Evolutionary conservation across 1,140 invertebrate genomes (phyloP).

Genomic region (Drosophila sp.): DNA sequence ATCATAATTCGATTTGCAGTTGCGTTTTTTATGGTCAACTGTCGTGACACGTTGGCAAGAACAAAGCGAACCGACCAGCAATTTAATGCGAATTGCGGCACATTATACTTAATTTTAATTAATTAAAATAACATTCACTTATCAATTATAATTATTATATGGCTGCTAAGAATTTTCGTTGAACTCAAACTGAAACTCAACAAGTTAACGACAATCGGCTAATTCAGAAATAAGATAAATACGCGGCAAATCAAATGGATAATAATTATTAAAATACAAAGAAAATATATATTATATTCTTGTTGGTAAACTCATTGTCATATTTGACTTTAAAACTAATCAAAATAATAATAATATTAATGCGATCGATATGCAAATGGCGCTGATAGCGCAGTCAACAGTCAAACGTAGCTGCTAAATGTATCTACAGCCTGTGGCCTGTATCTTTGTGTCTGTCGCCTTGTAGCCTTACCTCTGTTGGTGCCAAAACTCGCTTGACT

Average conservation of each 20-base stretch:
- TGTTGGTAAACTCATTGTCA: constrained; percentile 18
- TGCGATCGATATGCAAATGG: constrained; percentile 79
- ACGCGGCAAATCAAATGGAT: constrained; percentile 29
- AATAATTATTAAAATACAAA: constrained; percentile 17
- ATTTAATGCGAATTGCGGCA: constrained; percentile 40
- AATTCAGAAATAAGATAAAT: neutral
- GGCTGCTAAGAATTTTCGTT: neutral
- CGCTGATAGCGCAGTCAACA: constrained; percentile 53
- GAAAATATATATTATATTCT: no score
- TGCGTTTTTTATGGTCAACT: constrained; percentile 30
- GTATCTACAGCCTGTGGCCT: constrained; percentile 37
- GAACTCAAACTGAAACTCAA: constrained; percentile 1
- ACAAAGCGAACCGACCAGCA: constrained; percentile 30
- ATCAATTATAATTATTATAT: constrained; percentile 66
- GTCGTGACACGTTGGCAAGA: constrained; percentile 5
- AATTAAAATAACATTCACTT: constrained; percentile 76
- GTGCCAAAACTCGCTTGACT: constrained; percentile 66
- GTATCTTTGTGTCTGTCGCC: constrained; percentile 36
- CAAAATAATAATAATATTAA: constrained; percentile 71
- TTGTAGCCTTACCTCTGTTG: constrained; percentile 1
- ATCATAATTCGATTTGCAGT: constrained; percentile 70
- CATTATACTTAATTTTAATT: constrained; percentile 81
- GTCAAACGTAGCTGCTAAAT: constrained; percentile 43
- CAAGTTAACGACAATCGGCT: constrained; percentile 16
- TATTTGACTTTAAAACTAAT: constrained; percentile 33